Conservation (phyloP, 2,797 vertebrate genomes). For the Hoplostethus mediterraneus region DNA sequence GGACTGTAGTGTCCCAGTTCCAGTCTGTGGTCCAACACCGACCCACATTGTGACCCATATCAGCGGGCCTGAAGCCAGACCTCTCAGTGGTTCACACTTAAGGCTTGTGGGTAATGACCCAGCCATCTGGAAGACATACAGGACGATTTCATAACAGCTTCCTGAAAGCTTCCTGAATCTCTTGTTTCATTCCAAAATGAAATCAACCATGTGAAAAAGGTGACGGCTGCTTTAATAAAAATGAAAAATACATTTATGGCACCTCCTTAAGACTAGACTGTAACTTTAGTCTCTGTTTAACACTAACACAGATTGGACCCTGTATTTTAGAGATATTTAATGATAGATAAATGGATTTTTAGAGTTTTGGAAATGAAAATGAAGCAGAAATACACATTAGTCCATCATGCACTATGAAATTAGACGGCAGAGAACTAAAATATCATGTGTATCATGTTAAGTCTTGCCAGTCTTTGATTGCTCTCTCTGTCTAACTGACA, state of each 20-base stretch:
- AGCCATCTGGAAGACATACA: slow-evolving; percentile 13
- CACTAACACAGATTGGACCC: neutral
- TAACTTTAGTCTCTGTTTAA: neutral
- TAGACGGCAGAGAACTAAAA: too few species aligned
- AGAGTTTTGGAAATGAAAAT: too few species aligned
- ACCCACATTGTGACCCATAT: neutral
- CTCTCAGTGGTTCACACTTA: neutral
- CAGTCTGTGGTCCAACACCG: neutral
- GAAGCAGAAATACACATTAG: neutral
- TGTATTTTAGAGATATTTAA: neutral
- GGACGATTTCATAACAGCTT: neutral
- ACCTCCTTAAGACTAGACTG: too few species aligned
- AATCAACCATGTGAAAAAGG: neutral
- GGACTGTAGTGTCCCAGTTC: neutral
- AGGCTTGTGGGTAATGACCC: neutral
- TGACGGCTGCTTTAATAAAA: too few species aligned
- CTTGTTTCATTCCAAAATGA: neutral
- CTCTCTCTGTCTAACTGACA: neutral
- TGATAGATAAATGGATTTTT: neutral
- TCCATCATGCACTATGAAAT: neutral
- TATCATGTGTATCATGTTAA: too few species aligned
- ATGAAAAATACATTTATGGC: too few species aligned
- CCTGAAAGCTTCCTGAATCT: neutral
- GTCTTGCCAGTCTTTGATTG: neutral
- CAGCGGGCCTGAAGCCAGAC: neutral